A percentile compares a stretch with the other conserved stretches of the same genome.
These are phyloP conservation scores for Lathronympha strigana DNA, from an alignment of 2,888 invertebrate species.

Conservation along the genomic window DNA sequence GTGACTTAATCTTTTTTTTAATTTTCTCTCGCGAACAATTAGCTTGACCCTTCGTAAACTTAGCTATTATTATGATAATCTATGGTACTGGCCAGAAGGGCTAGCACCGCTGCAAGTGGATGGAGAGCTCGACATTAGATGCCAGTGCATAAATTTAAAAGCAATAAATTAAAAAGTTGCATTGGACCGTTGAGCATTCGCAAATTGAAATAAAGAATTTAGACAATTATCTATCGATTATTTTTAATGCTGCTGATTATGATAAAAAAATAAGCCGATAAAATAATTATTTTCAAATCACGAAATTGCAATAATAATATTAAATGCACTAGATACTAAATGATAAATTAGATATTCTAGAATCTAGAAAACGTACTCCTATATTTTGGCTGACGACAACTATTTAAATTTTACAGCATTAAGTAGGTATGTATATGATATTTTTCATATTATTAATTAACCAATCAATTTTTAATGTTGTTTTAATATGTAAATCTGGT, in stretches of 20 bases:
- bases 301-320: slow-evolving; percentile 6
- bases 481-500: no score
- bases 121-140: slow-evolving; percentile 66
- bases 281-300: not conserved
- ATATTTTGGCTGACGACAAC: no score
- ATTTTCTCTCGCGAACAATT: slow-evolving; percentile 60
- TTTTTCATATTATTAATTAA: no score
- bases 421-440: no score
- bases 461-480: no score
- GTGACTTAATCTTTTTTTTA: slow-evolving; percentile 39
- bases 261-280: slow-evolving; percentile 23
- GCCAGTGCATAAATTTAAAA: slow-evolving; percentile 70
- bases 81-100: slow-evolving; percentile 50
- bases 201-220: slow-evolving; percentile 28
- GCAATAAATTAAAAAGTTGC: slow-evolving; percentile 45
- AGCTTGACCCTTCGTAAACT: slow-evolving; percentile 55
- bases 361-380: no score
- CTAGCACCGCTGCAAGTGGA: slow-evolving; percentile 65
- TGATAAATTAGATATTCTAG: slow-evolving; percentile 19
- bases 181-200: slow-evolving; percentile 37
- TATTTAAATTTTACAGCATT: no score
- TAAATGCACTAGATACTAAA: slow-evolving; percentile 22
- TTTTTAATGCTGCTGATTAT: slow-evolving; percentile 16
- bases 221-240: not conserved
- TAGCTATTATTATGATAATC: slow-evolving; percentile 73